Conservation (phyloP, 2,113 vertebrate species). For the Phyllopteryx taeniolatus region DNA sequence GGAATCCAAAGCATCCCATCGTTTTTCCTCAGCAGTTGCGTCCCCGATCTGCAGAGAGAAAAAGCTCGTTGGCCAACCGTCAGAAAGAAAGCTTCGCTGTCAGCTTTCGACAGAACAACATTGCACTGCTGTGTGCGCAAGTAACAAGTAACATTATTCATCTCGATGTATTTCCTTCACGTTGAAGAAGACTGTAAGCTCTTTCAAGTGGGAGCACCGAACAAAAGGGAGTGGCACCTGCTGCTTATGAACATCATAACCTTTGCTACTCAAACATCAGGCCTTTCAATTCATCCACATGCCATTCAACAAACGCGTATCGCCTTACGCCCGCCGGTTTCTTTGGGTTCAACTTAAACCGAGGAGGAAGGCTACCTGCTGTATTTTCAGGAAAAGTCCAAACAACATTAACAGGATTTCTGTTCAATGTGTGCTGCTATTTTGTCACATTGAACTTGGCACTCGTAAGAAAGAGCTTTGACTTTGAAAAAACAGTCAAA, state of each 20-base stretch:
- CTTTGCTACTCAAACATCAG: slow-evolving; percentile 46
- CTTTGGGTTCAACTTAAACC: slow-evolving; percentile 6
- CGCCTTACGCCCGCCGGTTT: not conserved
- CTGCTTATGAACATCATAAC: slow-evolving; percentile 10
- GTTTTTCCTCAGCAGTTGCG: slow-evolving; percentile 13
- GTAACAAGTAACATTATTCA: too few species aligned
- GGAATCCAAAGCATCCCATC: slow-evolving; percentile 76
- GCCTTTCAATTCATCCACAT: slow-evolving; percentile 4
- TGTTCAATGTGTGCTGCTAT: not conserved
- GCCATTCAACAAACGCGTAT: slow-evolving; percentile 9
- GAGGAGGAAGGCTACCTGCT: slow-evolving; percentile 8
- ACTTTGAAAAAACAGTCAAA: not conserved
- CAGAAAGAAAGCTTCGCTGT: not conserved
- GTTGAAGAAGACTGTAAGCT: not conserved
- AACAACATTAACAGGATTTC: not conserved
- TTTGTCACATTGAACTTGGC: not conserved
- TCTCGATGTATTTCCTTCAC: not conserved
- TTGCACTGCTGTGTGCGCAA: not conserved
- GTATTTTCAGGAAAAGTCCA: slow-evolving; percentile 1
- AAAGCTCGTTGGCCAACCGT: not conserved
- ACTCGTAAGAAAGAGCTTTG: not conserved
- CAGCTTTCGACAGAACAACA: not conserved
- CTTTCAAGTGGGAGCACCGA: not conserved
- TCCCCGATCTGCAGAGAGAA: slow-evolving; percentile 34
- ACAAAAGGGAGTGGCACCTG: too few species aligned